phyloP scores from a whole-genome alignment of 92 coral and sea anemone genomes.

The Diadumene lineata region DNA sequence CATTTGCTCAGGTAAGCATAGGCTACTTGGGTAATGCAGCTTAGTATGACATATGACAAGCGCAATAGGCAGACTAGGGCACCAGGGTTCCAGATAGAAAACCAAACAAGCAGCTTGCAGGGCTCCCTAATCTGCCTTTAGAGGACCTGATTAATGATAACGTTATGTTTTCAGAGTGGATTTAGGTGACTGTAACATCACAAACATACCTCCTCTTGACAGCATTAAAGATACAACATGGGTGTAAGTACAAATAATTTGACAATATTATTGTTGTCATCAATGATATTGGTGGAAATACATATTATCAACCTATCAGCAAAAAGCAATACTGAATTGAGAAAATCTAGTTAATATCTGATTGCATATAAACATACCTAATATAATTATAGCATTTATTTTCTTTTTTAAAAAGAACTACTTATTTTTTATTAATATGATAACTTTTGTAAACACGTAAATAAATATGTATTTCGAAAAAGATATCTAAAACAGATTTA shows the following conservation, averaged over 20 bases:
- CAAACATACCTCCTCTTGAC: slow-evolving; percentile 28
- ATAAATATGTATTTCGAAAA: too few relatives aligned
- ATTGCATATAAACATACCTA: too few relatives aligned
- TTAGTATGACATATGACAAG: too few relatives aligned
- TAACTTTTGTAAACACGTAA: too few relatives aligned
- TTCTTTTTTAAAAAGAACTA: too few relatives aligned
- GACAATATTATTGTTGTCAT: background rate
- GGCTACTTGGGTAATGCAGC: too few relatives aligned
- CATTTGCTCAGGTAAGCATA: too few relatives aligned
- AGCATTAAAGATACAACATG: slow-evolving; percentile 31
- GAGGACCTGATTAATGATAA: background rate
- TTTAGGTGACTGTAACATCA: slow-evolving; percentile 64
- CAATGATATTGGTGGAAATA: background rate
- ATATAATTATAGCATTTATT: too few relatives aligned
- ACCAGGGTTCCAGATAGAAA: background rate
- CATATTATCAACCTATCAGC: background rate
- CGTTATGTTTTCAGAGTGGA: slow-evolving; percentile 47
- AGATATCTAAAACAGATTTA: too few relatives aligned
- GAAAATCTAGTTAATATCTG: too few relatives aligned
- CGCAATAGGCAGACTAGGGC: too few relatives aligned
- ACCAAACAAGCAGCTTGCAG: background rate
- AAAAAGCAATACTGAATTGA: background rate
- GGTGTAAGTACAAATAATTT: slow-evolving; percentile 55
- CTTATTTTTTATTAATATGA: too few relatives aligned
- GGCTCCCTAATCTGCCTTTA: background rate